These are phyloP conservation scores for Cryptomyrus ogoouensis DNA, from an alignment of 2,113 vertebrate genomes.

Conservation along the genomic window DNA sequence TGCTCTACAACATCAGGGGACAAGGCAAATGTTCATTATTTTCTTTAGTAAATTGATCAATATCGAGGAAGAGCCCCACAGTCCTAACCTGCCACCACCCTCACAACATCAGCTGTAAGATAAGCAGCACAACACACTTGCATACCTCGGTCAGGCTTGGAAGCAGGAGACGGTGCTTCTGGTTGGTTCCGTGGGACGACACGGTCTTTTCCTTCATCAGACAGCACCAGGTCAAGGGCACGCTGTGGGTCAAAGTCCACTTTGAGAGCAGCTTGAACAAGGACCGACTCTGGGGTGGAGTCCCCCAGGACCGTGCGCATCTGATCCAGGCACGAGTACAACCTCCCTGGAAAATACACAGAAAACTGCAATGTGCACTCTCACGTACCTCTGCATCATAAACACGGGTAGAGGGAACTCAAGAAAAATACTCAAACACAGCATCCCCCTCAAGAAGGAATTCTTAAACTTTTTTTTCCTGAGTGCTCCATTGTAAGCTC, in stretches of 20 bases:
- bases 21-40: neutral
- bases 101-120: neutral
- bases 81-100: neutral
- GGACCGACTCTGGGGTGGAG: constrained; percentile 69
- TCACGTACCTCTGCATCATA: neutral
- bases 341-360: constrained; percentile 62
- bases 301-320: constrained; percentile 88
- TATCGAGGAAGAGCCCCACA: neutral
- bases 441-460: neutral
- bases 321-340: constrained; percentile 89
- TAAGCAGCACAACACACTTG: constrained; percentile 20
- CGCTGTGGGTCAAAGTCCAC: constrained; percentile 78
- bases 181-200: constrained; percentile 49
- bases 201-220: constrained; percentile 60
- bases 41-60: neutral
- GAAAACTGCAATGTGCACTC: constrained; percentile 17
- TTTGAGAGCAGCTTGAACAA: constrained; percentile 75
- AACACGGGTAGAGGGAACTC: neutral
- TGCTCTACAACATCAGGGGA: neutral
- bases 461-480: neutral
- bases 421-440: neutral
- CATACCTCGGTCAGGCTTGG: constrained; percentile 79
- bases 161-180: constrained; percentile 39
- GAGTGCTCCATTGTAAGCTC: neutral
- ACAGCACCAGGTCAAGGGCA: constrained; percentile 79